phyloP scores from a whole-genome alignment of 2,113 vertebrate species.

The Microcebus murinus region DNA sequence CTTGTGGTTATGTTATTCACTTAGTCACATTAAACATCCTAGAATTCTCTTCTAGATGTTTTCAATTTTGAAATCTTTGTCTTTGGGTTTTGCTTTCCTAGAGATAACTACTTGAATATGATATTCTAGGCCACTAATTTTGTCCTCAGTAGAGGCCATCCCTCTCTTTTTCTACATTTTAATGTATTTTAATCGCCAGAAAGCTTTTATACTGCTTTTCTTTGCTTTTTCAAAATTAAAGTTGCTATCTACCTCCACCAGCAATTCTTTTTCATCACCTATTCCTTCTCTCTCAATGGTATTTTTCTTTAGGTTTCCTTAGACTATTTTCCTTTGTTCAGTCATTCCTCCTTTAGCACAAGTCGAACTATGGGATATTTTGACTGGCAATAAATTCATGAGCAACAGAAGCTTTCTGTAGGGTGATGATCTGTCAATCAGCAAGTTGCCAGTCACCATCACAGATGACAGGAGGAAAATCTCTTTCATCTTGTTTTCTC shows the following conservation, averaged over 20 bases:
- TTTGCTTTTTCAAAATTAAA: conserved; percentile 15
- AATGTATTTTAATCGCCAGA: not conserved
- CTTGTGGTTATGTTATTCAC: not conserved
- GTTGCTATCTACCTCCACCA: not conserved
- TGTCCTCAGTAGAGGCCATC: not conserved
- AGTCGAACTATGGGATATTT: not conserved
- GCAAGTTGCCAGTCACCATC: not conserved
- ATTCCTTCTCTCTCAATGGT: not conserved
- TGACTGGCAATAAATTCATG: not conserved
- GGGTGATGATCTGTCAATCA: not conserved
- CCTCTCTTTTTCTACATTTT: not conserved
- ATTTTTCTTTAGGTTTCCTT: not conserved
- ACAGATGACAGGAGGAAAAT: not conserved
- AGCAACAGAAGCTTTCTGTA: not conserved
- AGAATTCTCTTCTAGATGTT: not conserved
- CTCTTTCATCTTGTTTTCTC: not conserved
- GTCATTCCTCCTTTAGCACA: not conserved
- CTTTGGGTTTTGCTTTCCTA: not conserved
- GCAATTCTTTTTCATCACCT: not conserved
- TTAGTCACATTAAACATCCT: not conserved
- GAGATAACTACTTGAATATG: not conserved
- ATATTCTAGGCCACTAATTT: not conserved
- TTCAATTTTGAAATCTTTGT: not conserved
- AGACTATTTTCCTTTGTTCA: not conserved
- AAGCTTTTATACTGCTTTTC: not conserved